A percentile compares a stretch with the other conserved stretches of the same genome.
Conservation (phyloP, 2,888 invertebrate genomes). For the Nomada fabriciana region DNA sequence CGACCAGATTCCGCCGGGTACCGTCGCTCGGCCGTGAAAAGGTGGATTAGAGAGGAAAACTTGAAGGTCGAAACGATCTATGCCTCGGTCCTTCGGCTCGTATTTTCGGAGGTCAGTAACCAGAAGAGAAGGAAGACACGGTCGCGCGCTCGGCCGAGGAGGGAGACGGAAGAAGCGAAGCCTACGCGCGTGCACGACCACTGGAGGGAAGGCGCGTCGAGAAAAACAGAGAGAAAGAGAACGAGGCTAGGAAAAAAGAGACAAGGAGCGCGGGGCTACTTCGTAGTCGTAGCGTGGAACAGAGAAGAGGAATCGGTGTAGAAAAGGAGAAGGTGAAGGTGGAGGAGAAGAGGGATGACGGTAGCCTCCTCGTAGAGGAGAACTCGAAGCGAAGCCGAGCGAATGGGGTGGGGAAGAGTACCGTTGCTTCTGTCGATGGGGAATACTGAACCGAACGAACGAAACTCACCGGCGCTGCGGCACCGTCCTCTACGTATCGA, state of each 20-base stretch:
- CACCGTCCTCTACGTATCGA: constrained; percentile 22
- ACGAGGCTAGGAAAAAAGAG: constrained; percentile 15
- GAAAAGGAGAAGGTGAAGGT: constrained; percentile 34
- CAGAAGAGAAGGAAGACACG: constrained; percentile 73
- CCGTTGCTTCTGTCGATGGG: constrained; percentile 83
- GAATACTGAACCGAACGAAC: constrained; percentile 79
- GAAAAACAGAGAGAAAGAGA: constrained; percentile 46
- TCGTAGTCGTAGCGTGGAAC: constrained; percentile 6
- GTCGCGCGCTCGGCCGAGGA: constrained; percentile 24
- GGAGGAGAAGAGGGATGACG: constrained; percentile 31
- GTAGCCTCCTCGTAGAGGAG: constrained; percentile 53
- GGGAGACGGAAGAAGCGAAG: constrained; percentile 74
- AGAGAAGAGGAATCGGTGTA: constrained; percentile 12
- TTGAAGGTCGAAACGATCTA: neutral
- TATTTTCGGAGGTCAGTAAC: constrained; percentile 84
- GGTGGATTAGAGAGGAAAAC: constrained; percentile 8
- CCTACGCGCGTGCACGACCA: constrained; percentile 54
- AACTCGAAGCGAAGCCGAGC: constrained; percentile 46
- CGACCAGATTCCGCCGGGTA: neutral
- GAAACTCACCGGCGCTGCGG: constrained; percentile 51
- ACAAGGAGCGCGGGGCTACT: constrained; percentile 16
- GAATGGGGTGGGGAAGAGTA: constrained; percentile 78
- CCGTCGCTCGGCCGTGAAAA: neutral
- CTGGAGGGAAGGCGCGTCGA: constrained; percentile 22
- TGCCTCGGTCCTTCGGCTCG: constrained; percentile 56